Evolutionary conservation across 2,113 vertebrate species (phyloP).

Genomic region (Cathartes aura): DNA sequence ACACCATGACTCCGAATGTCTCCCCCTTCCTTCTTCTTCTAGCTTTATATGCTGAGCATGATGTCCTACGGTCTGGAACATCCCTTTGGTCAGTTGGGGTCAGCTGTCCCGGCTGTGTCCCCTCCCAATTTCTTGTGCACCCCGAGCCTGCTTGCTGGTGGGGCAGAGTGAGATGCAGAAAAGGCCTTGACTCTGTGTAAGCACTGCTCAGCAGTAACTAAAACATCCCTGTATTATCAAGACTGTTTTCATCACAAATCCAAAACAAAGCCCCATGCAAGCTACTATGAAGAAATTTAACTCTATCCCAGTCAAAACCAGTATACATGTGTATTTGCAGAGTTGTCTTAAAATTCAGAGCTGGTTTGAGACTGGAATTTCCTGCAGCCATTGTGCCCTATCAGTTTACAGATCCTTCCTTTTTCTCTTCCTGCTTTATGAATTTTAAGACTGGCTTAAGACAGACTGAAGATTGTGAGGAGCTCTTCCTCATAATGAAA

Average conservation of each 20-base stretch:
- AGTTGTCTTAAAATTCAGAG: background rate
- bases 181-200: background rate
- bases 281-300: background rate
- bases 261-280: too few relatives aligned
- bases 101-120: background rate
- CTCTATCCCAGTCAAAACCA: background rate
- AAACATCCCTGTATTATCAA: too few relatives aligned
- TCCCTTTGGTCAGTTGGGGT: background rate
- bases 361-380: background rate
- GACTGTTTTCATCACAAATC: too few relatives aligned
- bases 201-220: too few relatives aligned
- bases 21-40: background rate
- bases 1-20: accelerated
- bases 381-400: background rate
- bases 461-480: background rate
- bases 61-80: accelerated
- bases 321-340: background rate
- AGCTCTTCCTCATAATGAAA: background rate
- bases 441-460: background rate
- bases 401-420: background rate
- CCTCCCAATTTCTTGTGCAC: background rate
- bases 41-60: background rate
- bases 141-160: background rate
- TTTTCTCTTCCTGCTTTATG: background rate
- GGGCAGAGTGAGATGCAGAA: background rate